Evolutionary conservation across 2,888 invertebrate genomes (phyloP), one percentile per base, ranked within the genome.

Genomic region (Calliopum simillimum): DNA sequence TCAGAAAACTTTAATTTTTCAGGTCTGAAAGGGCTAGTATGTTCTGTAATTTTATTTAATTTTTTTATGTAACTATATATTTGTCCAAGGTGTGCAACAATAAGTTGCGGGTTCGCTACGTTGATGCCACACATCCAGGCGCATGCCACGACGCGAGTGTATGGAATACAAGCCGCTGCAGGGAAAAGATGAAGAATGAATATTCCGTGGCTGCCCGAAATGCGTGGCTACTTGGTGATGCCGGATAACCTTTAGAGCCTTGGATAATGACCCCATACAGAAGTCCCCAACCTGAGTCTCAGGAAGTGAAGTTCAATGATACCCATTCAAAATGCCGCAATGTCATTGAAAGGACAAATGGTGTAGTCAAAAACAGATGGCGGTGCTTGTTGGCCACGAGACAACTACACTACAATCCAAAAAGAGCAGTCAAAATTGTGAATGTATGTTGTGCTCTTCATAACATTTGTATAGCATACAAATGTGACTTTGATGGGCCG

Each of bases 361-460:
- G 21, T 4, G 55, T 46, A 3, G 6, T 44, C 12, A 61, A 44
- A 46, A 69, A 56, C 16, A 59, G 65, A 23, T 65, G 64, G 33
- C 70, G 65, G 12, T 70, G 64, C 14, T n/a, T 70, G 0, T n/a
- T 64, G 12, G 47, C 49, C 21, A 41, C 58, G 0, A 19, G 65
- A 13, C 49, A n/a, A n/a, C 51, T 69, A 1, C 70, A 70, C 33
- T 70, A 65, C 46, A 13, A 49, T 0, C 58, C 56, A 4, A 33
- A 46, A 8, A 70, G 25, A 19, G 70, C 63, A 11, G 53, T 33
- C 5, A 44, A 59, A 58, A 64, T 70, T 23, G 23, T 43, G 4
- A 70, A 70, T 25, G 65, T 70, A 12, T 70, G 64, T 43, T 25
- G 43, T 4, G 66, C 66, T 16, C 44, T 66, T 3, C 66, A 66